A percentile compares a stretch with the other conserved stretches of the same genome.
phyloP scores from a whole-genome alignment of 2,888 invertebrate species.

The Ormyrus rosae region DNA sequence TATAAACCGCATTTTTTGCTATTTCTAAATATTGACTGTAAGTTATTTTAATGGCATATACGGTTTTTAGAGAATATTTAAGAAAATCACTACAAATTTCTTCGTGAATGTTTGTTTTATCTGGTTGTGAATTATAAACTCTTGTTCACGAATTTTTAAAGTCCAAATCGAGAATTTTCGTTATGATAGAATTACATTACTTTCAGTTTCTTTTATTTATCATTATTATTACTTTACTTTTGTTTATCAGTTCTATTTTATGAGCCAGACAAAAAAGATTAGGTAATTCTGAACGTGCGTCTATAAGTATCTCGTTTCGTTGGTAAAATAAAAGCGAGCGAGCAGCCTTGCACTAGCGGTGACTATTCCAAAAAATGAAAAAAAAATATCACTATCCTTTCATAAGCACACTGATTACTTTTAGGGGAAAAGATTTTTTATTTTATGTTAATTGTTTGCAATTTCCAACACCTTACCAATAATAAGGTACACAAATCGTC shows the following conservation, averaged over 20 bases:
- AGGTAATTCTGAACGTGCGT: conserved; percentile 36
- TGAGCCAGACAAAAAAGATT: conserved; percentile 35
- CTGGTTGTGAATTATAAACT: conserved; percentile 39
- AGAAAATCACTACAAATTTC: conserved; percentile 17
- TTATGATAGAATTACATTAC: conserved; percentile 4
- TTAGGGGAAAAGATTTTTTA: conserved; percentile 29
- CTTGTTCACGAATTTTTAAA: conserved; percentile 1
- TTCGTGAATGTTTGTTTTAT: conserved; percentile 23
- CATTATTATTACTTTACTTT: conserved; percentile 40
- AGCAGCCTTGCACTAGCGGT: conserved; percentile 53
- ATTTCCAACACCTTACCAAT: no score
- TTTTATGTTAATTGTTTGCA: conserved; percentile 12
- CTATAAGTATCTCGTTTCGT: conserved; percentile 43
- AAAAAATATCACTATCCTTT: conserved; percentile 25
- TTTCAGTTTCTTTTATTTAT: conserved; percentile 19
- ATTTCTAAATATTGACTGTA: no score
- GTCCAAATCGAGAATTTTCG: background rate
- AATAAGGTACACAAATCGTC: background rate
- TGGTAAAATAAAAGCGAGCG: conserved; percentile 46
- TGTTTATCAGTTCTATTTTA: conserved; percentile 47
- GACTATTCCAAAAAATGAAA: conserved; percentile 47
- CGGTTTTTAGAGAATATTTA: background rate
- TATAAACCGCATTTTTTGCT: no score
- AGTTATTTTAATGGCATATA: no score
- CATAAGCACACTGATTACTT: conserved; percentile 33